A percentile compares a stretch with the other conserved stretches of the same genome.
Conservation (phyloP, 2,113 vertebrate genomes). For the Anseranas semipalmata region DNA sequence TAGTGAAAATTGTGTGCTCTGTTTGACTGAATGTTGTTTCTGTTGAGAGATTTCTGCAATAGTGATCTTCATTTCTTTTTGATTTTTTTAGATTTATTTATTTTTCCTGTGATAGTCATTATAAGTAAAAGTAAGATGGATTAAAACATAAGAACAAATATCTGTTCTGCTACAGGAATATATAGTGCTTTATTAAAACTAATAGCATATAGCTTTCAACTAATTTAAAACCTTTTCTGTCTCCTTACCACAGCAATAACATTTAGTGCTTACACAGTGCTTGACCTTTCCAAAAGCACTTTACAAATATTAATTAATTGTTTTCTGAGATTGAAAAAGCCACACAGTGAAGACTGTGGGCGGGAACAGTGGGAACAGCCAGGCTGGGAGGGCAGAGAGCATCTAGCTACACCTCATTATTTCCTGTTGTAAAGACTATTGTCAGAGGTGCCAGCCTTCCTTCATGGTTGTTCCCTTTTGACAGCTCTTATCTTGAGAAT, state of each 20-base stretch:
- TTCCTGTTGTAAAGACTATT: neutral
- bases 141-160: neutral
- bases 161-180: neutral
- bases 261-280: neutral
- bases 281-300: neutral
- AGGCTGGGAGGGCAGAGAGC: neutral
- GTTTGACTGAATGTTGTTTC: neutral
- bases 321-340: neutral
- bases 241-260: neutral
- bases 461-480: neutral
- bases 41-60: neutral
- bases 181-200: neutral
- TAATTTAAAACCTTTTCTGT: neutral
- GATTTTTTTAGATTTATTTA: neutral
- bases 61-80: neutral
- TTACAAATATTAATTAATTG: neutral
- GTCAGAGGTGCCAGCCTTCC: neutral
- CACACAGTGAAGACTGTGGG: neutral
- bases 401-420: neutral
- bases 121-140: neutral
- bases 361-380: neutral
- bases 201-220: neutral
- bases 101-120: neutral
- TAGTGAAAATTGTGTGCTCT: neutral
- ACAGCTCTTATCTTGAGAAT: neutral